Evolutionary conservation across 2,888 invertebrate species (phyloP), one percentile per base, ranked within the genome.

Genomic region (Pseudococcus longispinus): DNA sequence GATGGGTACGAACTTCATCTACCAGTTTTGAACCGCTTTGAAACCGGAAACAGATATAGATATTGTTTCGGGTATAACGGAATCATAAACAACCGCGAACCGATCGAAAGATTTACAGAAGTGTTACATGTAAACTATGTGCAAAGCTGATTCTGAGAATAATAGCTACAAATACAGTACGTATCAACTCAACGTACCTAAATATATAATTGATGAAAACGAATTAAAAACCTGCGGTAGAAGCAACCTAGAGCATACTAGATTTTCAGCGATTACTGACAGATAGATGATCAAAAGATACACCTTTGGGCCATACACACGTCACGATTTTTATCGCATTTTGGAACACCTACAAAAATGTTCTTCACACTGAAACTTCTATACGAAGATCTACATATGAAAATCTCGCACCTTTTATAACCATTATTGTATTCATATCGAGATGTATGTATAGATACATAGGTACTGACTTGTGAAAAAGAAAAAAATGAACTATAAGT

Each of bases 251-350:
- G 23, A 20, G 8, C 23, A 60, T 60, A 23, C 20, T 20, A 23
- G 60, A 60, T 60, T 60, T 60, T 60, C 23, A 23, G 23, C 60
- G 60, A 60, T 60, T 60, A 23, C 23, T 60, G 23, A 60, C 23
- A 6, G 1, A 18, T 29, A 9, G 70, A 70, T 29, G 29, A 70
- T 29, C 15, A 70, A 70, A 29, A 70, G 70, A 70, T 70, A 70
- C 20, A 32, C 29, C 70, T 29, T 70, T 29, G 11, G 70, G 70
- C 70, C 3, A 70, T 29, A 60, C 29, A 70, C 70, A 29, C 70
- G 29, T 70, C 70, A 70, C 70, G 70, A 70, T 70, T 60, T 37
- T 70, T 29, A 70, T 70, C 70, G 29, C 29, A 70, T 29, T 70
- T 70, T 18, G 29, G 29, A 70, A 70, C 70, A 70, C 70, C 70